These are phyloP conservation scores for Troides aeacus DNA, from an alignment of 2,888 invertebrate genomes.

Conservation along the genomic window DNA sequence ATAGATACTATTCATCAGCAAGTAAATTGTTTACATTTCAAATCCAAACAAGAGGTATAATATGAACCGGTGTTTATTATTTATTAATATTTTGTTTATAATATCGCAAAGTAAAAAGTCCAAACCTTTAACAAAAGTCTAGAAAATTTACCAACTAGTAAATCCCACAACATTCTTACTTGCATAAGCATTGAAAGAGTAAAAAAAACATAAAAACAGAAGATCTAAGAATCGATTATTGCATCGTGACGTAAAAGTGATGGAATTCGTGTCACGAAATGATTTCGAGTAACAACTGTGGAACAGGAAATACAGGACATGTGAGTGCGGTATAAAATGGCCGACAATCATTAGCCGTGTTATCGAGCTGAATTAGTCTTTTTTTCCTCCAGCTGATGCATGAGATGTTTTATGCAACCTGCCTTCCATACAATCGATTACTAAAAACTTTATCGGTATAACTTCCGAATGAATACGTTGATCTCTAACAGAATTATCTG, in stretches of 20 bases:
- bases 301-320: constrained; percentile 73
- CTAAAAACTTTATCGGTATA: constrained; percentile 9
- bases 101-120: no score
- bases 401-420: constrained; percentile 41
- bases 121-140: no score
- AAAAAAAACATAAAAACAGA: constrained; percentile 48
- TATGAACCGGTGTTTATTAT: no score
- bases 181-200: constrained; percentile 37
- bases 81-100: no score
- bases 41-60: no score
- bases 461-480: constrained; percentile 1
- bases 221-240: constrained; percentile 63
- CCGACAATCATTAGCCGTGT: constrained; percentile 53
- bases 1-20: no score
- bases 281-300: constrained; percentile 62
- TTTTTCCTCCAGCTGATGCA: constrained; percentile 43
- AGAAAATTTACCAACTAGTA: constrained; percentile 8
- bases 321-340: constrained; percentile 47
- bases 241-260: constrained; percentile 40
- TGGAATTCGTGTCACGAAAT: constrained; percentile 59
- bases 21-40: no score
- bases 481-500: not conserved
- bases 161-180: constrained; percentile 34
- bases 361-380: constrained; percentile 49
- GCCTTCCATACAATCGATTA: constrained; percentile 16